phyloP scores from a whole-genome alignment of 2,888 invertebrate genomes.

The Portevinia maculata region DNA sequence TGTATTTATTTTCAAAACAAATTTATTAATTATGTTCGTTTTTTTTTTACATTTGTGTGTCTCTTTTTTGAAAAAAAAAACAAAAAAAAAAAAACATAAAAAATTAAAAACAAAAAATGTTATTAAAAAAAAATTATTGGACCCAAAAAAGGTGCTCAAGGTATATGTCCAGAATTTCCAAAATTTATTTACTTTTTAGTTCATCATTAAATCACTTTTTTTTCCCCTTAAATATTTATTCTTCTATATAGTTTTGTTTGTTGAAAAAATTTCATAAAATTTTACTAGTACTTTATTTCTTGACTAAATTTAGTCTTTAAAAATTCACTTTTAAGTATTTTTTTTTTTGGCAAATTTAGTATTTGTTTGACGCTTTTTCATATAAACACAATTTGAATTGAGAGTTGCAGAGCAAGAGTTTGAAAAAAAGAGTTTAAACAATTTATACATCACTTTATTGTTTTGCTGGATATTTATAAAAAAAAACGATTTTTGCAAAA shows the following conservation, averaged over 20 bases:
- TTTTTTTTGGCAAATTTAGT: conserved; percentile 39
- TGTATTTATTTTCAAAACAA: conserved; percentile 37
- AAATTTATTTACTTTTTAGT: conserved; percentile 31
- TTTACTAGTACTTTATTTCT: conserved; percentile 17
- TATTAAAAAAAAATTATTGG: conserved; percentile 75
- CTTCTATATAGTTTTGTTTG: conserved; percentile 10
- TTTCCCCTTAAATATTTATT: conserved; percentile 4
- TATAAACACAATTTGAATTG: conserved; percentile 1
- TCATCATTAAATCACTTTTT: conserved; percentile 37
- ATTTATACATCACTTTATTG: conserved; percentile 16
- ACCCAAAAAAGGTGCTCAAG: conserved; percentile 82
- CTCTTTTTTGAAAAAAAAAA: conserved; percentile 50
- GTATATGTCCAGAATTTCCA: conserved; percentile 77
- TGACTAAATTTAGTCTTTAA: conserved; percentile 34
- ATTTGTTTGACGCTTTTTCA: conserved; percentile 39
- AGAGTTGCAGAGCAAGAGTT: conserved; percentile 11
- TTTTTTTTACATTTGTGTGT: conserved; percentile 71
- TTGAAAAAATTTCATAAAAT: neutral
- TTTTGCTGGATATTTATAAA: conserved; percentile 28
- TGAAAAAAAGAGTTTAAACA: neutral
- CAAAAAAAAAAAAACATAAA: no score
- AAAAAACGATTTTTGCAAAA: conserved; percentile 25
- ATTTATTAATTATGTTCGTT: conserved; percentile 70
- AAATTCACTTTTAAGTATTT: conserved; percentile 21
- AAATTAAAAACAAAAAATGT: conserved; percentile 36